Evolutionary conservation across 2,797 vertebrate genomes (phyloP), one percentile per base, ranked within the genome.

Genomic region (Thunnus albacares): DNA sequence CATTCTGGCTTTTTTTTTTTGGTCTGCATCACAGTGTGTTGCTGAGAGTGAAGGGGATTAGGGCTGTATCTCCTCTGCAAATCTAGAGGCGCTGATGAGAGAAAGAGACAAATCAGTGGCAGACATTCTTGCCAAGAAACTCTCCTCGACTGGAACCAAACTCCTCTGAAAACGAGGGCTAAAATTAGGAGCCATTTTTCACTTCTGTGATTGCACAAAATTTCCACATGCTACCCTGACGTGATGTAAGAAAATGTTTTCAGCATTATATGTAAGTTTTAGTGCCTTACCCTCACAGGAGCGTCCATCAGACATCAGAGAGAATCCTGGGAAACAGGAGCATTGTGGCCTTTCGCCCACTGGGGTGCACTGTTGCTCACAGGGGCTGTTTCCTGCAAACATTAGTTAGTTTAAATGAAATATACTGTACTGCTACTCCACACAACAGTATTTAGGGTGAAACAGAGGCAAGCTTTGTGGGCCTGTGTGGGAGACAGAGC

Each of bases 311-410:
- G 93, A 87, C 95, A 92, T 94, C 33, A 98, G 93, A 0, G 95
- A 94, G 35, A 97, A 98, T 4, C 98, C 97, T 1, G 94, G 81
- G 22, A 91, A 95, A 87, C 98, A 99, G 79, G 96, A 97, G 88
- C 98, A 99, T 8, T 92, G 92, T 1, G 92, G 94, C 1, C 77
- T 80, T 78, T 91, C 89, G 0, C 52, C 93, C 93, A 93, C 87
- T 11, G 91, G 90, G 86, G 83, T 80, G 91, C 95, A 96, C 79
- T 88, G 89, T 77, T 95, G 95, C 77, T 92, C 92, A 82, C 95
- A 96, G 38, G 87, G 92, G 81, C 70, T 8, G 55, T 92, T 93
- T 86, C 85, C 95, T 96, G 77, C 71, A 90, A 88, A 65, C 17
- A 57, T 71, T 3, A 35, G 26, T 33, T 22, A 88, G 51, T 61